Evolutionary conservation across 2,113 vertebrate species (phyloP), one percentile per base, ranked within the genome.

Genomic region (Platycercus adscitus): DNA sequence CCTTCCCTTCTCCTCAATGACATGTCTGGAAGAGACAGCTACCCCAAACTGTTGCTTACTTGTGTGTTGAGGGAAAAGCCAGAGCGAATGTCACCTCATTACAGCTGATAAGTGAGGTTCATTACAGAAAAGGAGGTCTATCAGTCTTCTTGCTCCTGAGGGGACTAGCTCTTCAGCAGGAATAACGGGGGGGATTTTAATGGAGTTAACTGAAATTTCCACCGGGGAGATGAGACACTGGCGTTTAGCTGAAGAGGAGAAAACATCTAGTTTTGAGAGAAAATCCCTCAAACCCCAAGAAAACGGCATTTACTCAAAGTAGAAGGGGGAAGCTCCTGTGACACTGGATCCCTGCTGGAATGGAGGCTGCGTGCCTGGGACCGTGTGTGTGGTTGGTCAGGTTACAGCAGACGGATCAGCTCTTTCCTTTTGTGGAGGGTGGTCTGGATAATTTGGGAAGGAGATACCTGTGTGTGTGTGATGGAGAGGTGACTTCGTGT

Each of bases 31-130:
- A 80, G 64, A 81, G 44, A 28, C 50, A 56, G 25, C 21, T 44
- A 79, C 64, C 55, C 33, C 17, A 39, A 81, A 61, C 23, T 17
- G 1, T 33, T 78, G 90, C 58, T 61, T 81, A 4, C 10, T 64
- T 85, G 7, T 55, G 68, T 76, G 41, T 26, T 91, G 72, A 89
- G 69, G 55, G 76, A 77, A 70, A 24, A 96, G 56, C 24, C n/a
- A 64, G 56, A 35, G 56, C 7, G 14, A 58, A 95, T 93, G 91
- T 92, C 86, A 81, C 55, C 86, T 91, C 69, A n/a, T 96, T 84
- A 75, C 41, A 81, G 69, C 77, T 95, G 93, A 49, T 90, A 91
- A 92, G 91, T 75, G 88, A 88, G 85, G 60, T 96, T 88, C 94
- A 46, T 86, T 86, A 29, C 76, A 53, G 88, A 33, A 68, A 70